Conservation (phyloP, 2,113 vertebrate species). For the Taxidea taxus region DNA sequence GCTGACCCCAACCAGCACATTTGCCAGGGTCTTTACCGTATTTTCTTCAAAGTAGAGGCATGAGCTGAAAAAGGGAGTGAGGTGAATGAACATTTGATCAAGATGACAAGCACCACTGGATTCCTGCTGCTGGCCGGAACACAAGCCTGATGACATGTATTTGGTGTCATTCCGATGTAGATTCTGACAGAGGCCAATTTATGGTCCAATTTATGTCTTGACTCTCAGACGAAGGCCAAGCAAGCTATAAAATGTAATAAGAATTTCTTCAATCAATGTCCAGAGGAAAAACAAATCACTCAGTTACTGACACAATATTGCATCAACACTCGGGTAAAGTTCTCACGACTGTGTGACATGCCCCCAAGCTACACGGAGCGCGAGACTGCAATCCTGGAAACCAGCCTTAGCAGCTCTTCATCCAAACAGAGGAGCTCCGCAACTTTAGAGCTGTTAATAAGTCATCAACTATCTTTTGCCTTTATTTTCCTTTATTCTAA, state of each 20-base stretch:
- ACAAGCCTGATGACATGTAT: constrained; percentile 75
- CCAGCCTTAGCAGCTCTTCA: background rate
- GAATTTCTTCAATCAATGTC: constrained; percentile 89
- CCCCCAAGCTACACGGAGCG: constrained; percentile 75
- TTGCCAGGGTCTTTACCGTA: constrained; percentile 28
- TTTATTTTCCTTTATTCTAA: constrained; percentile 38
- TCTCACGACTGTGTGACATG: constrained; percentile 83
- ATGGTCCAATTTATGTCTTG: constrained; percentile 86
- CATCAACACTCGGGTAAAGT: constrained; percentile 83
- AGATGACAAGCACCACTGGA: constrained; percentile 75
- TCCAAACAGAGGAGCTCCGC: constrained; percentile 47
- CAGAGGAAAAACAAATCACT: constrained; percentile 88
- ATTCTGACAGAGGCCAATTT: constrained; percentile 86
- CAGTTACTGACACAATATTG: constrained; percentile 82
- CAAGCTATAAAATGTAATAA: constrained; percentile 88
- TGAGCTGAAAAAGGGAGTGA: constrained; percentile 67
- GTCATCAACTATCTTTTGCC: constrained; percentile 24
- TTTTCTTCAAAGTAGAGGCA: constrained; percentile 68
- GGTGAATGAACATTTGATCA: constrained; percentile 79
- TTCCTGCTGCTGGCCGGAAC: constrained; percentile 73
- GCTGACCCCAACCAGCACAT: constrained; percentile 54
- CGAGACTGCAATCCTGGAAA: constrained; percentile 46
- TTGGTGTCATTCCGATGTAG: constrained; percentile 84
- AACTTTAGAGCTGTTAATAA: constrained; percentile 68
- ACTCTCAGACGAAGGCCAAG: constrained; percentile 84